These are phyloP conservation scores for Agraylea sexmaculata DNA, from an alignment of 1,140 invertebrate species.

Conservation along the genomic window DNA sequence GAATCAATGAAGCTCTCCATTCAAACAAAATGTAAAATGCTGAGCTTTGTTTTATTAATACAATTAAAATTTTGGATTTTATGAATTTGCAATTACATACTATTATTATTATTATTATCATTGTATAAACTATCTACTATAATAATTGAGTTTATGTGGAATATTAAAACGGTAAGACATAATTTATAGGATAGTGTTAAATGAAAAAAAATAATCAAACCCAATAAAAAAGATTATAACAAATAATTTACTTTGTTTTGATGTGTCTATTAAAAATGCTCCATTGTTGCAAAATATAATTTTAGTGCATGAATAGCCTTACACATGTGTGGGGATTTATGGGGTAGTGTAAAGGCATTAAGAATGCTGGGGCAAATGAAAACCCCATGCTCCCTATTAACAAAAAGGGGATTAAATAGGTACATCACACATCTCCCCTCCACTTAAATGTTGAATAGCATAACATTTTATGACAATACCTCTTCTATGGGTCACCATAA, in stretches of 20 bases:
- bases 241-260: background rate
- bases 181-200: constrained; percentile 18
- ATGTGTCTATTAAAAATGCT: constrained; percentile 22
- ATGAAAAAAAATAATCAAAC: constrained; percentile 22
- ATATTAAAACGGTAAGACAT: constrained; percentile 17
- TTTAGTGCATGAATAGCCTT: constrained; percentile 16
- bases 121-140: too few relatives aligned
- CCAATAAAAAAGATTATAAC: constrained; percentile 1
- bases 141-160: constrained; percentile 21
- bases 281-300: constrained; percentile 19
- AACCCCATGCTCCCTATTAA: constrained; percentile 16
- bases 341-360: constrained; percentile 8
- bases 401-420: constrained; percentile 20
- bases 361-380: constrained; percentile 6
- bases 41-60: too few relatives aligned
- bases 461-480: constrained; percentile 18
- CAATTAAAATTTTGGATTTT: too few relatives aligned
- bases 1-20: too few relatives aligned
- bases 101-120: too few relatives aligned
- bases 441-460: constrained; percentile 15
- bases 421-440: constrained; percentile 14
- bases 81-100: too few relatives aligned
- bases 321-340: constrained; percentile 12
- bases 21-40: too few relatives aligned
- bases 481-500: constrained; percentile 12